Evolutionary conservation across 2,888 invertebrate species (phyloP), one percentile per base, ranked within the genome.

Genomic region (Dioctria linearis): DNA sequence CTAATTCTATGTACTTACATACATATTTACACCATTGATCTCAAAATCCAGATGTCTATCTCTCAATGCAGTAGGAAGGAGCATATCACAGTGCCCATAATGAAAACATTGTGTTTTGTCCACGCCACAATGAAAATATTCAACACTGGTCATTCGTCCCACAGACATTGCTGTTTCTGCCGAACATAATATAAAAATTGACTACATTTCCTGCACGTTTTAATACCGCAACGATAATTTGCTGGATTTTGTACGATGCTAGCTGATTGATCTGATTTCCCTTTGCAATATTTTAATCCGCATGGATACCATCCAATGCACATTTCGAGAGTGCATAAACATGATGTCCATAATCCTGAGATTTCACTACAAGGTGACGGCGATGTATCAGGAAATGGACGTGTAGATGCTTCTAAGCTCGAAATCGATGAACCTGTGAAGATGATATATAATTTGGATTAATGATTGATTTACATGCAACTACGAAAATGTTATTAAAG

Each of bases 241-340:
- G 93, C 87, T 79, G 83, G 82, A 78, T 92, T 92, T 84, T 91
- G 91, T 67, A 88, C 89, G 83, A 88, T 89, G 73, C 90, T 84
- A 61, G 81, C 82, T 39, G 83, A 82, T 80, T 84, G 84, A 84
- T 92, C 91, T 65, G 93, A 92, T 88, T 95, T 94, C 65, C 94
- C 95, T 86, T 96, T 95, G 90, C 98, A 98, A 90, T 97, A 98
- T 87, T 98, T 98, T 63, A 98, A 91, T 39, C 96, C 97, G 88
- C 98, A 98, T 0, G 98, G 98, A 89, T 97, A 98, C 98, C 98
- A 98, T 78, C 96, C 96, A 78, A 98, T 94, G 88, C 97, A 97
- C 83, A 94, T 92, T 90, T 97, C 95, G 84, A 97, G 90, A 79
- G 94, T 94, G 88, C 97, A 97, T 78, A 94, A 92, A 88, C 97